Percentiles rank a stretch among this genome's conserved stretches.
Evolutionary conservation across 2,797 vertebrate genomes (phyloP).

Genomic region (Sarcophilus harrisii): DNA sequence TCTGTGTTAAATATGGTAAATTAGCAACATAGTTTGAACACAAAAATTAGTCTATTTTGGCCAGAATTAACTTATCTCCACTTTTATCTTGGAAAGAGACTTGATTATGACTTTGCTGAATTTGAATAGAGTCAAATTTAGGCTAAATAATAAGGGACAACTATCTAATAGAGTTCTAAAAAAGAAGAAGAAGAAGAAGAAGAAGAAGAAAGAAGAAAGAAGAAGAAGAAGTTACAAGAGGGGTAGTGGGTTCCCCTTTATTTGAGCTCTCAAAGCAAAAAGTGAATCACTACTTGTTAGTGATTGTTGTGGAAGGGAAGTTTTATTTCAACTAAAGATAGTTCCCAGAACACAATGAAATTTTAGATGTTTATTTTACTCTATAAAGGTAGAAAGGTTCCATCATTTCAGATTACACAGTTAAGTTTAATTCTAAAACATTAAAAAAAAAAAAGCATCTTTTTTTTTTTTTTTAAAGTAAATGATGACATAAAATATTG

Average conservation of each 20-base stretch:
- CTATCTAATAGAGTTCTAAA: background rate
- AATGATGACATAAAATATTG: slow-evolving; percentile 25
- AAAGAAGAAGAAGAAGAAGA: background rate
- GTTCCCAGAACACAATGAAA: background rate
- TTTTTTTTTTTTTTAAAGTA: slow-evolving; percentile 36
- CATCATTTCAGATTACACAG: slow-evolving; percentile 32
- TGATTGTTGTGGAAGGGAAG: background rate
- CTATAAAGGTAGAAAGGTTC: slow-evolving; percentile 27
- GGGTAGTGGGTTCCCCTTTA: background rate
- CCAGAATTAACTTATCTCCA: background rate
- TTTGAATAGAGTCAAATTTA: background rate
- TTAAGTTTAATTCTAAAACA: slow-evolving; percentile 23
- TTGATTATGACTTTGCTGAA: background rate
- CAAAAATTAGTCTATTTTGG: background rate
- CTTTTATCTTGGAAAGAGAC: background rate
- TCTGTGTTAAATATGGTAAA: background rate
- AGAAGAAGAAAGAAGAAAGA: background rate
- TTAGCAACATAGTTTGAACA: background rate
- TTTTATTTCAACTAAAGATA: background rate
- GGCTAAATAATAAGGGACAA: background rate
- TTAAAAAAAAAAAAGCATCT: slow-evolving; percentile 37
- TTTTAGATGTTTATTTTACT: background rate
- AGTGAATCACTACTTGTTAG: background rate
- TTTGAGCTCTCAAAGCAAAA: background rate
- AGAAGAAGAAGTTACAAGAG: background rate